phyloP scores from a whole-genome alignment of 2,888 invertebrate genomes.

The Dendrolimus pini region DNA sequence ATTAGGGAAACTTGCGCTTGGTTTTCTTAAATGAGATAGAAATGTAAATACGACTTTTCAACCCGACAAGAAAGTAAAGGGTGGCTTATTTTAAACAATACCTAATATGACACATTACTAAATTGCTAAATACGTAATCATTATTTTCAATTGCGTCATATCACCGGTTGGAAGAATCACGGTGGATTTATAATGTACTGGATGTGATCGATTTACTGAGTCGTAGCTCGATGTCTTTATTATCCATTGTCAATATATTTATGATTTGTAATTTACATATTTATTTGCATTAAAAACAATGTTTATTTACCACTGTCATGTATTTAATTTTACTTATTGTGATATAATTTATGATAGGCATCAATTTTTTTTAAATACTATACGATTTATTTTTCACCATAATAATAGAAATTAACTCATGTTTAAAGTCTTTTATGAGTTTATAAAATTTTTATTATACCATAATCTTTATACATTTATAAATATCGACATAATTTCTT shows the following conservation, averaged over 20 bases:
- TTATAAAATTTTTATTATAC: too few species aligned
- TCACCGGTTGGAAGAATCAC: background rate
- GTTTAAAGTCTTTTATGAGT: too few species aligned
- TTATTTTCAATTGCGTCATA: background rate
- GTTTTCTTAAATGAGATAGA: too few species aligned
- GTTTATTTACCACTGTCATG: slow-evolving; percentile 13
- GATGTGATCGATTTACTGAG: slow-evolving; percentile 36
- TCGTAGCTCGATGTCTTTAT: slow-evolving; percentile 14
- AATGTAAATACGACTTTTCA: too few species aligned
- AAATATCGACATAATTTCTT: too few species aligned
- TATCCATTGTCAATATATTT: slow-evolving; percentile 14
- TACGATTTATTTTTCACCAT: background rate
- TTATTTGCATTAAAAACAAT: slow-evolving; percentile 9
- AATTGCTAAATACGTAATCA: too few species aligned
- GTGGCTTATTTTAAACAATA: too few species aligned
- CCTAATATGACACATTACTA: too few species aligned
- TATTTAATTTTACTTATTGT: slow-evolving; percentile 13
- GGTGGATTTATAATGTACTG: slow-evolving; percentile 1
- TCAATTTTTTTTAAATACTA: background rate
- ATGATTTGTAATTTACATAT: slow-evolving; percentile 16
- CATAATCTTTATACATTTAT: too few species aligned
- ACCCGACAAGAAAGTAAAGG: too few species aligned
- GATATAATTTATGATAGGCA: background rate
- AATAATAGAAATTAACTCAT: too few species aligned
- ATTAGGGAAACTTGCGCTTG: too few species aligned